Conservation (phyloP, 1,140 invertebrate genomes). For the Sycophila sp. region DNA sequence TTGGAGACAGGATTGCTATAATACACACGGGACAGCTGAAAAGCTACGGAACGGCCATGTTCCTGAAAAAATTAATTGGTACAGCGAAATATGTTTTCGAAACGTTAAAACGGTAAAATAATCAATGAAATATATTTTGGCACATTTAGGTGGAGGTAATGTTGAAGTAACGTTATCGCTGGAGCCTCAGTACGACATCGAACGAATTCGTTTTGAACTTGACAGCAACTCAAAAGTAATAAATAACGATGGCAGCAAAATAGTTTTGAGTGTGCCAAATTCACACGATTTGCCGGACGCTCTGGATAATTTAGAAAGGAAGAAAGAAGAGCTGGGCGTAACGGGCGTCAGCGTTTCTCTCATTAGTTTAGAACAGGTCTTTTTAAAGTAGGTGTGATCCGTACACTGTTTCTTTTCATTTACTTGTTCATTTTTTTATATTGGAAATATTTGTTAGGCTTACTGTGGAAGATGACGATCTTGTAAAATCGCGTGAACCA, state of each 20-base stretch:
- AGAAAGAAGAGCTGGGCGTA: conserved; percentile 72
- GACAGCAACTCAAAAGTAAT: conserved; percentile 46
- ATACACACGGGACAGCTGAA: conserved; percentile 83
- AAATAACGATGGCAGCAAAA: conserved; percentile 52
- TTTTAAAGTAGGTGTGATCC: conserved; percentile 74
- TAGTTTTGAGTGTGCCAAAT: conserved; percentile 64
- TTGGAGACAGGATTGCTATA: conserved; percentile 93
- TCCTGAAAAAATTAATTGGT: conserved; percentile 88
- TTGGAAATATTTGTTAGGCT: conserved; percentile 12
- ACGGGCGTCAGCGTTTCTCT: conserved; percentile 81
- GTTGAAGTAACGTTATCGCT: conserved; percentile 60
- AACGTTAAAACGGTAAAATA: not conserved
- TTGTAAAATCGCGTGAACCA: conserved; percentile 42
- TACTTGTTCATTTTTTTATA: not conserved
- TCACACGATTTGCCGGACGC: conserved; percentile 68
- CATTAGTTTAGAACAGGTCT: conserved; percentile 89
- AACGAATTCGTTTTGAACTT: conserved; percentile 49
- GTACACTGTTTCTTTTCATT: too few relatives aligned
- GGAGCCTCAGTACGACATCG: conserved; percentile 50
- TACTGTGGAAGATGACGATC: conserved; percentile 47
- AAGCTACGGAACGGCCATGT: conserved; percentile 86
- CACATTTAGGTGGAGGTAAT: conserved; percentile 58
- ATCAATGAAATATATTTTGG: conserved; percentile 23
- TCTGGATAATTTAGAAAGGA: conserved; percentile 73
- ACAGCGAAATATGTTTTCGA: conserved; percentile 31